phyloP scores from a whole-genome alignment of 2,113 vertebrate genomes.

The Aplodontia rufa region DNA sequence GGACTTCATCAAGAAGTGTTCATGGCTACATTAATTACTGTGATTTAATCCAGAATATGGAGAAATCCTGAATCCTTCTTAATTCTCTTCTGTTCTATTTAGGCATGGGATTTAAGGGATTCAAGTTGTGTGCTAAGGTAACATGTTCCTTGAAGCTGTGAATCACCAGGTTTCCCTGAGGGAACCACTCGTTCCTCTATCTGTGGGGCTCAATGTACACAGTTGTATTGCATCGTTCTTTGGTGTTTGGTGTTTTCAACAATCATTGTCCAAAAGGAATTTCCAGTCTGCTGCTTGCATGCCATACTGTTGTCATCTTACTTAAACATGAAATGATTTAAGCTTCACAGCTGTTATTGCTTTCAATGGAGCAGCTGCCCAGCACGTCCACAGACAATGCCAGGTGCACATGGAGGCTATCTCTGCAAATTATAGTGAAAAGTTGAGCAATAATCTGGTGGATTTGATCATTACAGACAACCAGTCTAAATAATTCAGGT shows the following conservation, averaged over 20 bases:
- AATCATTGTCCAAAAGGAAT: background rate
- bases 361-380: slow-evolving; percentile 60
- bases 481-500: slow-evolving; percentile 57
- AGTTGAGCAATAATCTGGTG: slow-evolving; percentile 4
- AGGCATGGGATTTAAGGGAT: background rate
- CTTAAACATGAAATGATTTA: slow-evolving; percentile 65
- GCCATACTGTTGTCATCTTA: slow-evolving; percentile 51
- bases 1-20: background rate
- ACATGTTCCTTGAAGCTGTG: background rate
- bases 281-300: background rate
- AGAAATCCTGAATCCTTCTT: background rate
- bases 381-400: slow-evolving; percentile 46
- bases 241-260: background rate
- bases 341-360: slow-evolving; percentile 33
- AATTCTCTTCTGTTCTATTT: background rate
- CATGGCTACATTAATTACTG: background rate
- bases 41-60: background rate
- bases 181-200: background rate
- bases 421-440: slow-evolving; percentile 23
- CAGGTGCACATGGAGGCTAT: slow-evolving; percentile 44
- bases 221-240: background rate
- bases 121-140: background rate
- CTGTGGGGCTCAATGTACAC: background rate
- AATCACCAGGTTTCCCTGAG: background rate
- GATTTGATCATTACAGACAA: slow-evolving; percentile 39